These are phyloP conservation scores for Sesia bembeciformis DNA, from an alignment of 2,888 invertebrate species.

Conservation along the genomic window DNA sequence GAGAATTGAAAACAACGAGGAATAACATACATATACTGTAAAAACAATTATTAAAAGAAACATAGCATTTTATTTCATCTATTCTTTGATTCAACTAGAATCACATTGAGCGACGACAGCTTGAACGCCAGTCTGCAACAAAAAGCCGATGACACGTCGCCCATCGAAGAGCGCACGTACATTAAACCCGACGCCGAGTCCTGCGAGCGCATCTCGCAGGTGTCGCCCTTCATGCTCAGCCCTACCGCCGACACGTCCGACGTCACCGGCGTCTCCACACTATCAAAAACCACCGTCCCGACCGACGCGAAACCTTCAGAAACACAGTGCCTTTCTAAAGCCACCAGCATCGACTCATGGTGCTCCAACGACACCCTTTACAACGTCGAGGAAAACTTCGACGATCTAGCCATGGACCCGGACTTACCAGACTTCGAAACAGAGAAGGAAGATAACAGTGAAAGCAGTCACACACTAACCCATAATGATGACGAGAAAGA, in stretches of 20 bases:
- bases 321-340: constrained; percentile 62
- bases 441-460: constrained; percentile 40
- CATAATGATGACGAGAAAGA: constrained; percentile 56
- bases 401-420: constrained; percentile 56
- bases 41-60: too few species aligned
- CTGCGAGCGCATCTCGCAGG: constrained; percentile 56
- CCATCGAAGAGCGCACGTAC: constrained; percentile 48
- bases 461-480: constrained; percentile 54
- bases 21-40: too few species aligned
- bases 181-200: constrained; percentile 46
- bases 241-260: constrained; percentile 57
- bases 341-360: constrained; percentile 78
- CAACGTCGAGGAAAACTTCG: constrained; percentile 76
- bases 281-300: constrained; percentile 63
- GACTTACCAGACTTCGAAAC: constrained; percentile 38
- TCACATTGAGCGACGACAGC: constrained; percentile 67
- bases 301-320: constrained; percentile 65
- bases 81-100: constrained; percentile 19
- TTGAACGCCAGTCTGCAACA: constrained; percentile 54
- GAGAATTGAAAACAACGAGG: too few species aligned
- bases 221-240: constrained; percentile 57
- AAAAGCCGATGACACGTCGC: constrained; percentile 20
- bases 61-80: background rate
- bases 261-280: constrained; percentile 54
- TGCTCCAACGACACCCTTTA: constrained; percentile 78